Percentiles rank a stretch among this genome's conserved stretches.
phyloP scores from a whole-genome alignment of 2,113 vertebrate genomes.

The Chloropsis cyanopogon region DNA sequence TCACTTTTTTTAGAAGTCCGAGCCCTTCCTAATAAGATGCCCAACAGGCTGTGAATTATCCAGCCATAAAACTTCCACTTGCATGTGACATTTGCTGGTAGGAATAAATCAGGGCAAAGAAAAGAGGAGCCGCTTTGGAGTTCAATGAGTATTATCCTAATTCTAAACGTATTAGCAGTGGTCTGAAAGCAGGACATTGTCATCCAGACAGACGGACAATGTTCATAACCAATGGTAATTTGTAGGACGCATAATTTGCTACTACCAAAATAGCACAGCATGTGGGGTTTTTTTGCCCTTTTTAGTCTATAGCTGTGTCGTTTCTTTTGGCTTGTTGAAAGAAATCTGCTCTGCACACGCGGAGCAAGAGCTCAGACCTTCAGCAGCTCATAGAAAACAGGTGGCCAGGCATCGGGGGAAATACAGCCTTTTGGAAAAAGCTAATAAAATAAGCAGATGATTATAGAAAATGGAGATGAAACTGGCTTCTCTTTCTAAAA shows the following conservation, averaged over 20 bases:
- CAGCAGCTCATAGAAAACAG: slow-evolving; percentile 34
- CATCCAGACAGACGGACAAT: slow-evolving; percentile 8
- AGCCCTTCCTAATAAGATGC: slow-evolving; percentile 37
- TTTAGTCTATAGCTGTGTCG: neutral
- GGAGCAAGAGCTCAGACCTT: neutral
- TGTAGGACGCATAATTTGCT: slow-evolving; percentile 36
- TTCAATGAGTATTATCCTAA: neutral
- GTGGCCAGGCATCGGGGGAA: slow-evolving; percentile 6
- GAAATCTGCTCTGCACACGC: slow-evolving; percentile 16
- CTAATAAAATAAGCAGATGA: slow-evolving; percentile 42
- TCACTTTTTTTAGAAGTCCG: neutral
- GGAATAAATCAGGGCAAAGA: slow-evolving; percentile 18
- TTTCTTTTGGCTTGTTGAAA: slow-evolving; percentile 7
- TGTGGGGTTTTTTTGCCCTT: neutral
- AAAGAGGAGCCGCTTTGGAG: neutral
- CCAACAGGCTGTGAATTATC: slow-evolving; percentile 13
- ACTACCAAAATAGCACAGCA: slow-evolving; percentile 39
- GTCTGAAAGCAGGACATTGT: slow-evolving; percentile 18
- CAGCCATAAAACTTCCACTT: slow-evolving; percentile 9
- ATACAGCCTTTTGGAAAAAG: neutral
- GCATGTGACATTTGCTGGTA: neutral
- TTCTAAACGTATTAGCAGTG: neutral
- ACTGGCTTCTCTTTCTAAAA: neutral
- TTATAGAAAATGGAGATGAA: neutral
- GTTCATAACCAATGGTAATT: slow-evolving; percentile 25